Percentiles rank a stretch among this genome's conserved stretches.
Conservation (phyloP, 2,113 vertebrate genomes). For the Gila orcuttii region DNA sequence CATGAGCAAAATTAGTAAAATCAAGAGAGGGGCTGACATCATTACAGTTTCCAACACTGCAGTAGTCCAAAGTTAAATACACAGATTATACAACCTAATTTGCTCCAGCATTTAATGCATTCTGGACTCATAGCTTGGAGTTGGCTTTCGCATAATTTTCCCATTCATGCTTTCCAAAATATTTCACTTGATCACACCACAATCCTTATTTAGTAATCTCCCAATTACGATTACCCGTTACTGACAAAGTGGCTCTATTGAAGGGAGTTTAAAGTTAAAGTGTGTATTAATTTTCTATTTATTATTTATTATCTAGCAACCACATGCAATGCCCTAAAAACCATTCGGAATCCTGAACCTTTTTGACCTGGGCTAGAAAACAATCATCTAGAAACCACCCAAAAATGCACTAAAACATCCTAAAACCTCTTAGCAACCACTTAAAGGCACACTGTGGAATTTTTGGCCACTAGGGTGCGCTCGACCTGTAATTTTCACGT, state of each 20-base stretch:
- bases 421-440: too few species aligned
- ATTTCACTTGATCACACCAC: not conserved
- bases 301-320: too few species aligned
- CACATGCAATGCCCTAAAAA: too few species aligned
- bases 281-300: not conserved
- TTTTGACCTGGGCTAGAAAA: too few species aligned
- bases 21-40: constrained; percentile 5
- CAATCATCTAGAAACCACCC: too few species aligned
- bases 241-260: not conserved
- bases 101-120: not conserved
- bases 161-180: not conserved
- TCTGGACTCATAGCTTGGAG: not conserved
- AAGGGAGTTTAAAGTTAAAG: not conserved
- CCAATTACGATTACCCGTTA: not conserved
- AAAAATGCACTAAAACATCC: too few species aligned
- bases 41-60: constrained; percentile 12
- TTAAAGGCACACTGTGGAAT: too few species aligned
- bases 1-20: not conserved
- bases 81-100: constrained; percentile 19
- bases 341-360: too few species aligned
- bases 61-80: constrained; percentile 18
- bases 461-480: too few species aligned
- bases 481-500: too few species aligned
- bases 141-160: not conserved
- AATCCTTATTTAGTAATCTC: not conserved